Conservation (phyloP, 2,113 vertebrate genomes). For the Gymnocephalus cernua region DNA sequence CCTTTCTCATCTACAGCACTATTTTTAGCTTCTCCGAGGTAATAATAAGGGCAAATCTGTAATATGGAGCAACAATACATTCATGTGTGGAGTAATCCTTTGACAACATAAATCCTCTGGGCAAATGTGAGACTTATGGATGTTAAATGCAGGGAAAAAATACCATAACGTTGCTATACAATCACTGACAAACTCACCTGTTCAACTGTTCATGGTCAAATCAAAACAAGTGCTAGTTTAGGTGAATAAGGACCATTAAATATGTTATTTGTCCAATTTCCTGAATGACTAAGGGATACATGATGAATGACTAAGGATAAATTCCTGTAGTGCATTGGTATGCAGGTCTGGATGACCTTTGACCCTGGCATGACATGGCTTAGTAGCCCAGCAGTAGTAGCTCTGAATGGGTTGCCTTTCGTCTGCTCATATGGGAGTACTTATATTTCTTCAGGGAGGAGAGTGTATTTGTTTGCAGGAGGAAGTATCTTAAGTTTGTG, state of each 20-base stretch:
- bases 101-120: neutral
- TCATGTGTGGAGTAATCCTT: neutral
- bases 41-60: neutral
- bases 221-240: neutral
- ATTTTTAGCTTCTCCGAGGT: neutral
- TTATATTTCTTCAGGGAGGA: conserved; percentile 25
- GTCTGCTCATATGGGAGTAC: conserved; percentile 14
- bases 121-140: neutral
- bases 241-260: neutral
- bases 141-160: neutral
- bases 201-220: neutral
- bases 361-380: conserved; percentile 1
- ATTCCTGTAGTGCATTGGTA: conserved; percentile 6
- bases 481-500: neutral
- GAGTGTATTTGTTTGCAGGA: neutral
- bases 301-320: neutral
- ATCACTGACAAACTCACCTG: neutral
- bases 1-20: neutral
- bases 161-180: neutral
- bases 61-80: conserved; percentile 2
- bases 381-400: neutral
- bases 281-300: neutral
- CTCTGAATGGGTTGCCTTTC: neutral
- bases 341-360: conserved; percentile 21
- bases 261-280: neutral